A percentile compares a stretch with the other conserved stretches of the same genome.
These are phyloP conservation scores for Apaloderma vittatum DNA, from an alignment of 2,113 vertebrate genomes.

Conservation along the genomic window DNA sequence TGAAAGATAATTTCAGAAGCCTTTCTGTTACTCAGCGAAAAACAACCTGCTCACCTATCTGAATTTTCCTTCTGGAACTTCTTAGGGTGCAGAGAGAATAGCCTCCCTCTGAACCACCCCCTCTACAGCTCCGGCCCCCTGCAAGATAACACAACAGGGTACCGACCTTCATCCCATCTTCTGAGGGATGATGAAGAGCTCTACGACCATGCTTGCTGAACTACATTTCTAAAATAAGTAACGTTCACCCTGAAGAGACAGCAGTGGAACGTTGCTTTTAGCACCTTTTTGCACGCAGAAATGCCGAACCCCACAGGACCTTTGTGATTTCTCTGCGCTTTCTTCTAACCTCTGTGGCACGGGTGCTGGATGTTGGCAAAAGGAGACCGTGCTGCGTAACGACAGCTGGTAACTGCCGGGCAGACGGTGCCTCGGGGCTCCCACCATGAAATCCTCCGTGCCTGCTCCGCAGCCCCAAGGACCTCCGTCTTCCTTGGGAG, in stretches of 20 bases:
- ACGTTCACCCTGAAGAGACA: background rate
- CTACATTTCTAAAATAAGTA: background rate
- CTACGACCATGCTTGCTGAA: background rate
- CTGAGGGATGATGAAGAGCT: background rate
- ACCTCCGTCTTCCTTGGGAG: rapidly evolving
- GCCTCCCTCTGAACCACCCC: background rate
- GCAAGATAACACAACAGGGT: background rate
- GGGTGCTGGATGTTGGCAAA: background rate
- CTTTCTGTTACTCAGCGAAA: background rate
- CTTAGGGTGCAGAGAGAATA: background rate
- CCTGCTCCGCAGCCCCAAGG: background rate
- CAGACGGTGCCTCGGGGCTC: background rate
- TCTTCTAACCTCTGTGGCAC: background rate
- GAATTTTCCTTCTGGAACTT: background rate
- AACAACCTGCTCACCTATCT: background rate
- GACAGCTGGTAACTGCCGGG: rapidly evolving
- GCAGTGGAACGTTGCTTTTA: background rate
- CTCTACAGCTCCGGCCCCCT: background rate
- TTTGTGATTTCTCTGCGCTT: background rate
- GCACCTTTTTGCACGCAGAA: background rate
- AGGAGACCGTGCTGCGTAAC: background rate
- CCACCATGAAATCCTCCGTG: background rate
- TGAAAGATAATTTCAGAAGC: constrained; percentile 4
- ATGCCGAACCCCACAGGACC: background rate
- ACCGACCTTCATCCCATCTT: background rate